Conservation (phyloP, 2,888 invertebrate species). For the Punctoribates punctum region DNA sequence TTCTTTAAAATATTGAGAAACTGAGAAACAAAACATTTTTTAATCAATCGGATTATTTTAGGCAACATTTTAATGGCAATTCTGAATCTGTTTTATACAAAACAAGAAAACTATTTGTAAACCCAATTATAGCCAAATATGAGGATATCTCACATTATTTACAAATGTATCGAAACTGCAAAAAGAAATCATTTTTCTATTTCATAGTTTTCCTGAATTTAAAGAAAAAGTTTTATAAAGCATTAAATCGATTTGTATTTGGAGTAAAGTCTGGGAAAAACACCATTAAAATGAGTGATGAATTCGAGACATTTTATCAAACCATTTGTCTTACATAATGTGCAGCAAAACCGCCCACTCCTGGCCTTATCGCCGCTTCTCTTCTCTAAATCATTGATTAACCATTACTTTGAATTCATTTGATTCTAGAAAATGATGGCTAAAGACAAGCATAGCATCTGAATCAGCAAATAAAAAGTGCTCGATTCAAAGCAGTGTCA, state of each 20-base stretch:
- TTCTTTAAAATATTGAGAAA: no score
- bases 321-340: neutral
- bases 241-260: neutral
- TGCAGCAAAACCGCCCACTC: conserved; percentile 3
- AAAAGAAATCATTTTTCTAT: neutral
- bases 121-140: no score
- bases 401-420: neutral
- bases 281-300: conserved; percentile 15
- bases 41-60: no score
- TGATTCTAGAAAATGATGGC: neutral
- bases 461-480: neutral
- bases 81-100: no score
- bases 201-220: neutral
- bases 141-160: no score
- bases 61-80: no score
- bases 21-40: no score
- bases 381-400: neutral
- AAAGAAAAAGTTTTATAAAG: neutral
- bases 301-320: neutral
- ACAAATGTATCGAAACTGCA: no score
- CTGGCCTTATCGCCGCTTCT: neutral
- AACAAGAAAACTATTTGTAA: no score
- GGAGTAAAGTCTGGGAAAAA: neutral
- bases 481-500: no score
- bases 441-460: neutral